These are phyloP conservation scores for Bombus picipes DNA, from an alignment of 1,140 invertebrate species.

Conservation along the genomic window DNA sequence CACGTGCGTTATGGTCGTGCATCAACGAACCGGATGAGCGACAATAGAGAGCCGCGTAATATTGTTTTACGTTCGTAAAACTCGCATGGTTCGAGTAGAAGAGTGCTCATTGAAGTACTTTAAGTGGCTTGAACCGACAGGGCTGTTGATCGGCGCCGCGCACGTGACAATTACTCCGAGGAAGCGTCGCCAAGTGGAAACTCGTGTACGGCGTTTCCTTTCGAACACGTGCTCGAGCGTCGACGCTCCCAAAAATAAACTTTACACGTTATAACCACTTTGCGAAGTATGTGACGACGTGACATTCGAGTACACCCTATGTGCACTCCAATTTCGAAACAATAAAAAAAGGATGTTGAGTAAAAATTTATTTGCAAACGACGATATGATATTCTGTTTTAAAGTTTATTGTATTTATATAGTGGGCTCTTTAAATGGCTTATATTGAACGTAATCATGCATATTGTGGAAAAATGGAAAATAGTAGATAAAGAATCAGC, in stretches of 20 bases:
- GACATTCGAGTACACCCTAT: slow-evolving; percentile 46
- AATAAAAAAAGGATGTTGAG: not conserved
- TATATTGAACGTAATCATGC: too few relatives aligned
- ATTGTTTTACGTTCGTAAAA: not conserved
- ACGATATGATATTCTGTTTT: too few relatives aligned
- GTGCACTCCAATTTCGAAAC: too few relatives aligned
- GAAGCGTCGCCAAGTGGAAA: slow-evolving; percentile 74
- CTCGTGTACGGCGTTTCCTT: slow-evolving; percentile 68
- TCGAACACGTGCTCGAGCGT: slow-evolving; percentile 60
- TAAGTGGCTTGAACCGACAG: slow-evolving; percentile 27
- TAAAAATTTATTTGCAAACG: not conserved
- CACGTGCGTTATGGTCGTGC: not conserved
- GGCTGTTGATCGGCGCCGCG: slow-evolving; percentile 32
- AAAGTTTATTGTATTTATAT: too few relatives aligned
- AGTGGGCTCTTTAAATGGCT: too few relatives aligned
- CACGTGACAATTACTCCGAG: slow-evolving; percentile 66
- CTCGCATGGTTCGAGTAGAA: not conserved
- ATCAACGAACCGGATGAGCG: not conserved
- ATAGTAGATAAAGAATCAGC: too few relatives aligned
- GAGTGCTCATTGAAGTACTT: slow-evolving; percentile 3
- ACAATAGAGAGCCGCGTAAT: not conserved
- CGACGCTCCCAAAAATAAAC: slow-evolving; percentile 63
- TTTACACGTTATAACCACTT: slow-evolving; percentile 62
- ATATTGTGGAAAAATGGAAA: too few relatives aligned
- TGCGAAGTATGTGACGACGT: slow-evolving; percentile 55